These are phyloP conservation scores for Melieria picta DNA, from an alignment of 2,888 invertebrate genomes.

Conservation along the genomic window DNA sequence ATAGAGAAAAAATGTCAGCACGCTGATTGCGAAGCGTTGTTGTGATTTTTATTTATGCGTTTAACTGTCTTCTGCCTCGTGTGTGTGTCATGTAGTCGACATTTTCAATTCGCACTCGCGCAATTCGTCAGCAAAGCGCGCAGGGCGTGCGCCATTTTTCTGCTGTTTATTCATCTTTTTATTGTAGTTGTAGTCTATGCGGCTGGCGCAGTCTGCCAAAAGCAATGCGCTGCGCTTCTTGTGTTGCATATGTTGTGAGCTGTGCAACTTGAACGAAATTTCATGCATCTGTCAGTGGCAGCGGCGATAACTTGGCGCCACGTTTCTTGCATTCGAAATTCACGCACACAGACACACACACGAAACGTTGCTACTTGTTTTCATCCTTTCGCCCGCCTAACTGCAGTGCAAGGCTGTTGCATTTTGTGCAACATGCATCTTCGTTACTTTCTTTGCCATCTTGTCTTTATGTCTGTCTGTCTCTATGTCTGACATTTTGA, in stretches of 20 bases:
- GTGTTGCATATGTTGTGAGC: constrained; percentile 13
- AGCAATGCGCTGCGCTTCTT: constrained; percentile 1
- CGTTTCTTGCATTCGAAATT: too few species aligned
- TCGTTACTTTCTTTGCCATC: constrained; percentile 5
- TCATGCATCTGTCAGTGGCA: constrained; percentile 31
- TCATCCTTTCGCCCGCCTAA: neutral
- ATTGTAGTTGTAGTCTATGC: neutral
- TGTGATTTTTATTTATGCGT: neutral
- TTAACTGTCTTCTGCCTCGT: neutral
- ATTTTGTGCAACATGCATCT: neutral
- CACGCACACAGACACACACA: neutral
- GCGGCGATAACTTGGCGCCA: neutral
- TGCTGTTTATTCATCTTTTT: neutral
- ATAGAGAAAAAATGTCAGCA: neutral
- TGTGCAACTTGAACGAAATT: constrained; percentile 21
- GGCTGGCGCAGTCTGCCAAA: constrained; percentile 7
- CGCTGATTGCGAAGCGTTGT: neutral
- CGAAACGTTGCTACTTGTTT: constrained; percentile 19
- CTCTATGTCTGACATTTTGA: constrained; percentile 28
- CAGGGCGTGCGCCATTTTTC: neutral
- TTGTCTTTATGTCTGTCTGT: constrained; percentile 1
- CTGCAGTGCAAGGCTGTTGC: neutral
- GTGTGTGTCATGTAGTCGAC: too few species aligned
- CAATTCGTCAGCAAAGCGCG: neutral
- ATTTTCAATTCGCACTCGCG: neutral